phyloP scores from a whole-genome alignment of 1,140 invertebrate genomes.

The Parasteatoda tepidariorum region DNA sequence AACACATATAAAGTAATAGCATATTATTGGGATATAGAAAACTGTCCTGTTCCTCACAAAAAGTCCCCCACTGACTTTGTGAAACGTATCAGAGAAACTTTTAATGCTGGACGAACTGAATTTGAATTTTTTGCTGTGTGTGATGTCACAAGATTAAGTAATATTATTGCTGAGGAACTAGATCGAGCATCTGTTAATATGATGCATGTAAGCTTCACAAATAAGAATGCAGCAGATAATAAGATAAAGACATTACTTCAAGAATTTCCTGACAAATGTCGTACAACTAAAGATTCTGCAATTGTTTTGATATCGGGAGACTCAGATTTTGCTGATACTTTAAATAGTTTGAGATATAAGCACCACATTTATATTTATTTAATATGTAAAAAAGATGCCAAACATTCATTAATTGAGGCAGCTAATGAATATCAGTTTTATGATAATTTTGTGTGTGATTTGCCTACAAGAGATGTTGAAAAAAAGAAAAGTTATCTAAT shows the following conservation, averaged over 20 bases:
- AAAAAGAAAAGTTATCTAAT: slow-evolving; percentile 5
- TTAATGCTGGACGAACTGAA: slow-evolving; percentile 57
- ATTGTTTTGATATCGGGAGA: slow-evolving; percentile 62
- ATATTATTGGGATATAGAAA: slow-evolving; percentile 63
- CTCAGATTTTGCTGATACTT: slow-evolving; percentile 59
- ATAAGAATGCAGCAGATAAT: slow-evolving; percentile 63
- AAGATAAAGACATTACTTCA: slow-evolving; percentile 57
- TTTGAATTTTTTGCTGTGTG: slow-evolving; percentile 60
- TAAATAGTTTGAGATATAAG: slow-evolving; percentile 56
- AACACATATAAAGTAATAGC: slow-evolving; percentile 5
- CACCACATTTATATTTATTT: slow-evolving; percentile 44
- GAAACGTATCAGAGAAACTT: slow-evolving; percentile 45
- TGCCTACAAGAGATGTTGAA: background rate
- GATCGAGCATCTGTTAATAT: slow-evolving; percentile 48
- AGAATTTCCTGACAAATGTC: slow-evolving; percentile 50
- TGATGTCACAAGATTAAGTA: slow-evolving; percentile 47
- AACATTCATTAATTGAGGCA: slow-evolving; percentile 14
- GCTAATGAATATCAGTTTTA: slow-evolving; percentile 36
- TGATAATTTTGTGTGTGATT: slow-evolving; percentile 44
- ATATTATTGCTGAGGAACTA: slow-evolving; percentile 28
- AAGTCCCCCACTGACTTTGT: slow-evolving; percentile 60
- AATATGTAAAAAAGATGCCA: slow-evolving; percentile 46
- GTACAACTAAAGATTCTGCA: background rate
- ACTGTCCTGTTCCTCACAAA: slow-evolving; percentile 55
- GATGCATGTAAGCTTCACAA: slow-evolving; percentile 46